Base-by-base conservation (phyloP, 2,888 invertebrate species). In the Drosophila fungiperda region DNA sequence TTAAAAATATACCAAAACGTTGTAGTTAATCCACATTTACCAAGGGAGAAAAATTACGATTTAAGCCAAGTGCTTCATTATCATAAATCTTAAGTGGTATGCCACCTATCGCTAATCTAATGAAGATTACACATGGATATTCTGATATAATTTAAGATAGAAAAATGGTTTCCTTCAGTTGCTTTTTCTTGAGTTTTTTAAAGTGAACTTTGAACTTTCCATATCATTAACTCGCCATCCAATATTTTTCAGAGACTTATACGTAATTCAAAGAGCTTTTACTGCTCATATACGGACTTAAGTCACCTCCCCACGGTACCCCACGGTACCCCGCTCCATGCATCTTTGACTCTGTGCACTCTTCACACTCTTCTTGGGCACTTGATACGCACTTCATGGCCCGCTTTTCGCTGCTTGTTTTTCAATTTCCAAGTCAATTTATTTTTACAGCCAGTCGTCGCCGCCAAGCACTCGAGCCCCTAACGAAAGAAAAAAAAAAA, bases 381-480 rank as follows among this genome's bases (percentile, higher is more conserved):
- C 84, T 78, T 83, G 72, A 76, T 72, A 70, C 77, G 61, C 80
- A 75, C 80, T 79, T 81, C 76, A 67, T 58, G 67, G 66, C 53
- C 58, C 79, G 76, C 59, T 81, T 71, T 82, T 86, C 69, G 76
- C 65, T 65, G 69, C 58, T 73, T 61, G 55, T 74, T 85, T 84
- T 89, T 87, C 90, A 89, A 89, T 89, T 89, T 89, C 87, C 87
- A 89, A 89, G 84, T 89, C 90, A 89, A 87, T 87, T 87, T 87
- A 88, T 88, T 87, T 87, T 89, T 83, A 87, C 88, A 86, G 77
- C 80, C 75, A 73, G 77, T 65, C 73, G 66, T 71, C 73, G 73
- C 42, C 67, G 38, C 15, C 45, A 8, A 45, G 80, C 69, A 78
- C 80, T 82, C 57, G 72, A 83, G 64, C 53, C 66, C 38, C 38